Evolutionary conservation across 1,140 invertebrate genomes (phyloP).

Genomic region (Pantala flavescens): DNA sequence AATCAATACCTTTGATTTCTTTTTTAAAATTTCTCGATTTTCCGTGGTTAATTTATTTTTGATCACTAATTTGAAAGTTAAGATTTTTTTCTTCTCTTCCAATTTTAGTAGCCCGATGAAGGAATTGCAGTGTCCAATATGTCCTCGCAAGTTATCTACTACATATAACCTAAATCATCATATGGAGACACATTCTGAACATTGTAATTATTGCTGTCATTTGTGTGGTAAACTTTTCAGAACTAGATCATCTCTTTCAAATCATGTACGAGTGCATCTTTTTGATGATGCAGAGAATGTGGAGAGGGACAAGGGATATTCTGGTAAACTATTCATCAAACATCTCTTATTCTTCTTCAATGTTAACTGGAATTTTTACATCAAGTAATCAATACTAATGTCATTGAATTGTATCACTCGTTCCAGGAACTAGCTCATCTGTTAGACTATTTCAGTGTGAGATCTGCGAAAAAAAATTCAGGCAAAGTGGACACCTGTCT

Average conservation of each 20-base stretch:
- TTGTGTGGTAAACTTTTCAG: slow-evolving; percentile 19
- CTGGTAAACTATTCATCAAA: too few species aligned
- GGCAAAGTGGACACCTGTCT: slow-evolving; percentile 4
- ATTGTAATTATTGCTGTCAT: slow-evolving; percentile 19
- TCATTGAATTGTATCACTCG: slow-evolving; percentile 22
- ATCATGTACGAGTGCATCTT: neutral
- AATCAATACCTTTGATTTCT: too few species aligned
- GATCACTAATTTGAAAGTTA: too few species aligned
- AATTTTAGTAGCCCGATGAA: neutral
- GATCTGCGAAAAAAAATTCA: slow-evolving; percentile 20
- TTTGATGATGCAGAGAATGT: neutral
- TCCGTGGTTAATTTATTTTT: too few species aligned
- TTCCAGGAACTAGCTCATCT: slow-evolving; percentile 26
- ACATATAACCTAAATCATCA: neutral
- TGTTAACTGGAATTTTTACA: too few species aligned
- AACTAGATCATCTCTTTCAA: slow-evolving; percentile 16
- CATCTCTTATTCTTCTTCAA: too few species aligned
- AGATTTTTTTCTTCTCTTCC: too few species aligned
- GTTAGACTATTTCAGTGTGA: slow-evolving; percentile 22
- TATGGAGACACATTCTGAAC: slow-evolving; percentile 14
- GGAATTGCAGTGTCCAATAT: neutral
- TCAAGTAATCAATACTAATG: too few species aligned
- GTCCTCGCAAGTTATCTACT: neutral
- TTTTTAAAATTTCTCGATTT: too few species aligned
- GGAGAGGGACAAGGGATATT: too few species aligned